These are phyloP conservation scores for Metaphire vulgaris DNA, from an alignment of 1,140 invertebrate species.

Conservation along the genomic window DNA sequence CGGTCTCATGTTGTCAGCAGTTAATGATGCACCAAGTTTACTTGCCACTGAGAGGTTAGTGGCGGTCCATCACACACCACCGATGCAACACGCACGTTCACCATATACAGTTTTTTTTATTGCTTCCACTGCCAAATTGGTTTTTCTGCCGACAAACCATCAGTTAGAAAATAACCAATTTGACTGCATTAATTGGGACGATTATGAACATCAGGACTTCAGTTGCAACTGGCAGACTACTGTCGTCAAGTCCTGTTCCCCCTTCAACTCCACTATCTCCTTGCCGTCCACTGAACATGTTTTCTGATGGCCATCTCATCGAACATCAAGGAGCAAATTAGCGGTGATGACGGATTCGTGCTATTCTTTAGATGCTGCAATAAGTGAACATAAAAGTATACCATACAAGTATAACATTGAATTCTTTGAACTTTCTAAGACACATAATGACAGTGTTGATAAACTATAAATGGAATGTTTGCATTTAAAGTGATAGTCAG, in stretches of 20 bases:
- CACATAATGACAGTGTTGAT: too few species aligned
- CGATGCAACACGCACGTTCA: neutral
- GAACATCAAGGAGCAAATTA: constrained; percentile 1
- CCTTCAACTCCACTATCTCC: neutral
- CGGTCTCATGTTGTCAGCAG: neutral
- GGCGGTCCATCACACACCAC: constrained; percentile 12
- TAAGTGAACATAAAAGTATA: too few species aligned
- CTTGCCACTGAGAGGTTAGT: neutral
- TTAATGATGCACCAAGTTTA: constrained; percentile 10
- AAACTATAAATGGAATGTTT: too few species aligned
- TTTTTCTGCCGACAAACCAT: constrained; percentile 2
- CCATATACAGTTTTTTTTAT: neutral
- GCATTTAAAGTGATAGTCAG: too few species aligned
- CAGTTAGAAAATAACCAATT: neutral
- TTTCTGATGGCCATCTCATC: constrained; percentile 11
- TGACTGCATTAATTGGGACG: neutral
- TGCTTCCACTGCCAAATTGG: neutral
- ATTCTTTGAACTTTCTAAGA: too few species aligned
- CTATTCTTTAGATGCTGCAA: too few species aligned
- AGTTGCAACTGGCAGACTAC: neutral
- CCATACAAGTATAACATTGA: too few species aligned
- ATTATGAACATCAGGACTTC: neutral
- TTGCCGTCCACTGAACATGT: neutral
- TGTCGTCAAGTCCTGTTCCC: neutral
- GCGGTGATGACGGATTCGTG: neutral